phyloP scores from a whole-genome alignment of 2,888 invertebrate species.

The Uloborus plumipes region DNA sequence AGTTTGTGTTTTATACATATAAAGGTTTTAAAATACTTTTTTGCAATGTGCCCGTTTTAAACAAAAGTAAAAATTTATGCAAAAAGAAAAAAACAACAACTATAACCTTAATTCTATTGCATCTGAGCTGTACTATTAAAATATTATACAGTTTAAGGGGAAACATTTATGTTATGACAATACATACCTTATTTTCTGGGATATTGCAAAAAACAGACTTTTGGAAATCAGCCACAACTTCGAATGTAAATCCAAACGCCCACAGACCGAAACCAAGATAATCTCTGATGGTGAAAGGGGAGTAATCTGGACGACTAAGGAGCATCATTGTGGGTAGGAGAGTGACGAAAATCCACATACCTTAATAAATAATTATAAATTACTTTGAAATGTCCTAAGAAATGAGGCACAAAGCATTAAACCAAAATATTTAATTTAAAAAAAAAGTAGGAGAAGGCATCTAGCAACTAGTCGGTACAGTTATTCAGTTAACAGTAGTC shows the following conservation, averaged over 20 bases:
- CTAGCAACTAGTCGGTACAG: too few relatives aligned
- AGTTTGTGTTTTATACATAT: too few relatives aligned
- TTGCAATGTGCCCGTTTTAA: too few relatives aligned
- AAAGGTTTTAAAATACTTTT: too few relatives aligned
- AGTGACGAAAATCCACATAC: constrained; percentile 72
- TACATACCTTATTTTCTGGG: constrained; percentile 48
- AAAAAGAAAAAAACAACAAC: too few relatives aligned
- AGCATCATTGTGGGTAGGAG: constrained; percentile 71
- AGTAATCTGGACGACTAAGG: constrained; percentile 69
- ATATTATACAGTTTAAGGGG: background rate
- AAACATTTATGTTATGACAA: background rate
- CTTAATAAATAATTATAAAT: constrained; percentile 66
- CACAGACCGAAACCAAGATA: constrained; percentile 72
- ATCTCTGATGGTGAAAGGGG: constrained; percentile 69
- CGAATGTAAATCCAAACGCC: constrained; percentile 65
- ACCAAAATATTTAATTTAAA: too few relatives aligned
- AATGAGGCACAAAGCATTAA: too few relatives aligned
- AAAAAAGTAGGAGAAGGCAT: too few relatives aligned
- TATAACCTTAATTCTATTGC: background rate
- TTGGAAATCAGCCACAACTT: constrained; percentile 61
- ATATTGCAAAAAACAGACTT: constrained; percentile 58
- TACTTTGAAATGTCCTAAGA: background rate
- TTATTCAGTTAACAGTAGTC: too few relatives aligned
- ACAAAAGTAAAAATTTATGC: too few relatives aligned
- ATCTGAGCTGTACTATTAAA: background rate